Evolutionary conservation across 2,888 invertebrate species (phyloP), one percentile per base, ranked within the genome.

Genomic region (Diachrysia chrysitis): DNA sequence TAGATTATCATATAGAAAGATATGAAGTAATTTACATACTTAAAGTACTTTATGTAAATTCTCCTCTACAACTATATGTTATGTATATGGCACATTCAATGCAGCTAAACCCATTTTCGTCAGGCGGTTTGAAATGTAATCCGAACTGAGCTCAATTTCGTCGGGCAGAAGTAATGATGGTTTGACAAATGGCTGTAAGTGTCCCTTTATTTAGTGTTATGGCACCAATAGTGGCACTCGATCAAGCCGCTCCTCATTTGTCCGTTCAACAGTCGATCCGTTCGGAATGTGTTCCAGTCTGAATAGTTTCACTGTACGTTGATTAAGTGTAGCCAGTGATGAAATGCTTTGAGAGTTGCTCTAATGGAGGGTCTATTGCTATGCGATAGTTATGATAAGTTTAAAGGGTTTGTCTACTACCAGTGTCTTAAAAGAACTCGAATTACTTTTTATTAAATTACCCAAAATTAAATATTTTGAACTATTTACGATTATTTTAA

Each of bases 221-320:
- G 62, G 60, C 16, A 56, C 63, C 29, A 59, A 55, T 58, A 71
- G 61, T 67, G 57, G 58, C 64, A 64, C 76, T 73, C 68, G 55
- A 75, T 80, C 71, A 80, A 69, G 55, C 58, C 61, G 55, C 58
- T 78, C 58, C 63, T 70, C 71, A 81, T 67, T 73, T 69, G 63
- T 69, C 66, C 63, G 61, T 35, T 60, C 66, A 72, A 68, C 53
- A 53, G 70, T 67, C 63, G 68, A 71, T 68, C 55, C 58, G 29
- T 60, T 54, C 56, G 63, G 55, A 71, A 69, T 59, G 58, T 76
- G 64, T 65, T 73, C 58, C 67, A 53, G 56, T 60, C 21, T 23
- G 54, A 61, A 70, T 66, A 58, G 46, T 60, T 72, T 61, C 23
- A 58, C 48, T 21, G 32, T 23, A 63, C 35, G 62, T 73, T 66